Conservation (phyloP, 2,797 vertebrate species). For the Cyprinodon diabolis region DNA sequence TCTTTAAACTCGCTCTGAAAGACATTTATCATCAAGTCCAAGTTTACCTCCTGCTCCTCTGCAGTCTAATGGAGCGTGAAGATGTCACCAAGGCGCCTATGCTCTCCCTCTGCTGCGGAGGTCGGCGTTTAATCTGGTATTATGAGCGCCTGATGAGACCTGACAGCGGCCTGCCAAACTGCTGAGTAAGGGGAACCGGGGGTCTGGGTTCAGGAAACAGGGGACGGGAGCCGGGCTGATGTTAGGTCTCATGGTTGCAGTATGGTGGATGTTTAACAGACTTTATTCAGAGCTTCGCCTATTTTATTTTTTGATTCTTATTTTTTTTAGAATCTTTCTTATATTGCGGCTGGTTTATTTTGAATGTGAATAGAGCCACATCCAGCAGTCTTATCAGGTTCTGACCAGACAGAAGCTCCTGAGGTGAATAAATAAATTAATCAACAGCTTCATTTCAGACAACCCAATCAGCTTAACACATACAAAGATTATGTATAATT, state of each 20-base stretch:
- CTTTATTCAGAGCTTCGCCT: not conserved
- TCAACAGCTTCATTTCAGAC: no score
- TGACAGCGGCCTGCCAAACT: conserved; percentile 66
- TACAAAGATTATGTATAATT: no score
- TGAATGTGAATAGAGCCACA: not conserved
- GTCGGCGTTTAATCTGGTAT: conserved; percentile 70
- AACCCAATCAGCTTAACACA: no score
- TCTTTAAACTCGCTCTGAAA: conserved; percentile 19
- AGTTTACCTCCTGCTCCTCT: conserved; percentile 24
- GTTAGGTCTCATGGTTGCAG: not conserved
- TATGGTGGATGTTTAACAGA: conserved; percentile 1
- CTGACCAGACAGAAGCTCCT: not conserved
- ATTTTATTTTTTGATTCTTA: not conserved
- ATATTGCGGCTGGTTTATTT: not conserved
- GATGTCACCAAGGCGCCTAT: conserved; percentile 69
- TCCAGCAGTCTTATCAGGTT: not conserved
- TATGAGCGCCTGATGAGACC: conserved; percentile 70
- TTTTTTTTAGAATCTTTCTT: not conserved
- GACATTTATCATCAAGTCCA: conserved; percentile 27
- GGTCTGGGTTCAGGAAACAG: conserved; percentile 28
- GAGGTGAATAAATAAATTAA: not conserved
- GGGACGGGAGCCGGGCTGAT: not conserved
- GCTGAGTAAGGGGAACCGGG: conserved; percentile 68
- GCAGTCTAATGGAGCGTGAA: conserved; percentile 64
- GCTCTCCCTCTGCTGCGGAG: conserved; percentile 66